phyloP scores from a whole-genome alignment of 2,888 invertebrate species.

The Chrysolina haemoptera region DNA sequence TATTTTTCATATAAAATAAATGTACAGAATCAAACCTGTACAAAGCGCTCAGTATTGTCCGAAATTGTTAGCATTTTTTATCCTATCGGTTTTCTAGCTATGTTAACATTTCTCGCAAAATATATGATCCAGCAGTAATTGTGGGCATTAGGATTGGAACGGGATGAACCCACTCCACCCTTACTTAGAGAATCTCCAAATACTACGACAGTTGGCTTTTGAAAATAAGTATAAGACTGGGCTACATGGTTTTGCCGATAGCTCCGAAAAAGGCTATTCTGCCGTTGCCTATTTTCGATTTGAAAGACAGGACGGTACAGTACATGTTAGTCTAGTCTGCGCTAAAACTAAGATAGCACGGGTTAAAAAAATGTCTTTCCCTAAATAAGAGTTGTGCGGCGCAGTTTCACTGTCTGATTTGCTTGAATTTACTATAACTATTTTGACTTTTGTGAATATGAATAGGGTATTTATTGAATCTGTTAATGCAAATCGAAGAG shows the following conservation, averaged over 20 bases:
- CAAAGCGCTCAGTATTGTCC: neutral
- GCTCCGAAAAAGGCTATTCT: no score
- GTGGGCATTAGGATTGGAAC: no score
- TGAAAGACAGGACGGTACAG: no score
- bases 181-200: neutral
- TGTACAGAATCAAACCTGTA: neutral
- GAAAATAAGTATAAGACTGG: neutral
- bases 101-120: no score
- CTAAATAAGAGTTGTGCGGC: neutral
- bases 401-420: neutral
- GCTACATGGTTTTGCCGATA: neutral
- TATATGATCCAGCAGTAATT: no score
- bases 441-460: neutral
- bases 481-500: neutral
- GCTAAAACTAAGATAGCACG: neutral
- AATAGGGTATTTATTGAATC: no score
- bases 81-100: neutral
- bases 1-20: neutral
- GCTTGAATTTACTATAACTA: neutral
- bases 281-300: no score
- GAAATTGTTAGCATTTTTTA: neutral
- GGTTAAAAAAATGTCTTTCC: neutral
- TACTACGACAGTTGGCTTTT: neutral
- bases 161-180: no score
- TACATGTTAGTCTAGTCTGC: no score